phyloP scores from a whole-genome alignment of 35 echinoderm and acorn worm genomes.

The Acanthaster planci region DNA sequence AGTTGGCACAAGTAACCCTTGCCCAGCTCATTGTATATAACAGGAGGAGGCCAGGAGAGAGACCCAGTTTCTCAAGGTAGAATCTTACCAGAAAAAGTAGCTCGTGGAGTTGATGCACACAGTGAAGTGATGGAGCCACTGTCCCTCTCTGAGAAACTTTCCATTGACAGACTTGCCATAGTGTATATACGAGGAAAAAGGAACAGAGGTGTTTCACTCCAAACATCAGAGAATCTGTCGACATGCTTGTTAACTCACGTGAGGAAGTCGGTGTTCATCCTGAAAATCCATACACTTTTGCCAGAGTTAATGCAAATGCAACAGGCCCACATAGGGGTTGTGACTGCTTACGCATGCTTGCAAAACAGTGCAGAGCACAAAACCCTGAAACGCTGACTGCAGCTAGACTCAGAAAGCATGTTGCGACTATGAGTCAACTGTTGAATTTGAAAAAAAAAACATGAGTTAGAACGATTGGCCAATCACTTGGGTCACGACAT shows the following conservation, averaged over 20 bases:
- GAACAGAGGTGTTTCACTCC: conserved; percentile 44
- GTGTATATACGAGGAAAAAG: conserved; percentile 43
- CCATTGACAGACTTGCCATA: conserved; percentile 19
- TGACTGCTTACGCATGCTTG: conserved; percentile 39
- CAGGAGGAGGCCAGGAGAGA: conserved; percentile 44
- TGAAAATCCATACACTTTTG: conserved; percentile 45
- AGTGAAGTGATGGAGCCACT: conserved; percentile 36
- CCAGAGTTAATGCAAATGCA: not conserved
- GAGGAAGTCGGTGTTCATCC: conserved; percentile 29
- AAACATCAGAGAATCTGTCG: conserved; percentile 17
- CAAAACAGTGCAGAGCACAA: conserved; percentile 28
- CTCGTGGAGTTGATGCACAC: not conserved
- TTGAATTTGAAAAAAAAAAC: conserved; percentile 42
- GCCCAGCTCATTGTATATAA: conserved; percentile 49
- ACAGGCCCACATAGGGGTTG: conserved; percentile 11
- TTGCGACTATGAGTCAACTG: conserved; percentile 63
- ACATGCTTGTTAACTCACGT: conserved; percentile 25
- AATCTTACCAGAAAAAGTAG: conserved; percentile 30
- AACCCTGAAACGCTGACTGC: conserved; percentile 42
- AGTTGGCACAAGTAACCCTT: conserved; percentile 39
- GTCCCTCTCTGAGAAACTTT: conserved; percentile 37
- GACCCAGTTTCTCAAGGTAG: conserved; percentile 37
- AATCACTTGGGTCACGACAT: conserved; percentile 56
- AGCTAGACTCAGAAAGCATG: conserved; percentile 53
- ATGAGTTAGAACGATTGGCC: conserved; percentile 62